phyloP scores from a whole-genome alignment of 2,797 vertebrate genomes.

The Neosilurus hyrtlii region DNA sequence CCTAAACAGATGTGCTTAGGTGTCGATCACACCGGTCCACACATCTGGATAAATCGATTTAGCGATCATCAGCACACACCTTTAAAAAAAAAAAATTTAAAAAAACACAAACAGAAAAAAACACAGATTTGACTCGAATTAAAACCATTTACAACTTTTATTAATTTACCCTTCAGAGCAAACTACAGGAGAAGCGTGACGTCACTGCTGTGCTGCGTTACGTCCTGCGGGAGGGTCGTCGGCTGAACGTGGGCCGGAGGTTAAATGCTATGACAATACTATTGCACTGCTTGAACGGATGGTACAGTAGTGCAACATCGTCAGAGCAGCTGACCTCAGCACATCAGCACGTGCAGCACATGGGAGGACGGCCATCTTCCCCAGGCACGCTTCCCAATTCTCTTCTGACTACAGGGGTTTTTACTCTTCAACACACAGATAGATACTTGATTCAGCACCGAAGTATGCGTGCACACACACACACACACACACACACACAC shows the following conservation, averaged over 20 bases:
- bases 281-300: slow-evolving; percentile 99
- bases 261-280: slow-evolving; percentile 99
- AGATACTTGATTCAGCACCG: neutral
- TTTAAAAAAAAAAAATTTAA: neutral
- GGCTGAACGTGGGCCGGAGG: slow-evolving; percentile 62
- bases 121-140: neutral
- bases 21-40: neutral
- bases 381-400: neutral
- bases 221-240: neutral
- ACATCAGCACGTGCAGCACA: slow-evolving; percentile 70
- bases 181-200: neutral
- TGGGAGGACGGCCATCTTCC: slow-evolving; percentile 14
- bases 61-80: neutral
- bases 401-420: neutral
- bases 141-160: neutral
- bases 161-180: neutral
- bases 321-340: slow-evolving; percentile 97
- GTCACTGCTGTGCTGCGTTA: neutral
- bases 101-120: too few relatives aligned
- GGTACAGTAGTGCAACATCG: slow-evolving; percentile 99
- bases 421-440: neutral
- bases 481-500: too few relatives aligned
- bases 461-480: neutral
- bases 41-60: neutral
- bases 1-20: neutral